Evolutionary conservation across 2,888 invertebrate genomes (phyloP), one percentile per base, ranked within the genome.

Genomic region (Drosophila falleni): DNA sequence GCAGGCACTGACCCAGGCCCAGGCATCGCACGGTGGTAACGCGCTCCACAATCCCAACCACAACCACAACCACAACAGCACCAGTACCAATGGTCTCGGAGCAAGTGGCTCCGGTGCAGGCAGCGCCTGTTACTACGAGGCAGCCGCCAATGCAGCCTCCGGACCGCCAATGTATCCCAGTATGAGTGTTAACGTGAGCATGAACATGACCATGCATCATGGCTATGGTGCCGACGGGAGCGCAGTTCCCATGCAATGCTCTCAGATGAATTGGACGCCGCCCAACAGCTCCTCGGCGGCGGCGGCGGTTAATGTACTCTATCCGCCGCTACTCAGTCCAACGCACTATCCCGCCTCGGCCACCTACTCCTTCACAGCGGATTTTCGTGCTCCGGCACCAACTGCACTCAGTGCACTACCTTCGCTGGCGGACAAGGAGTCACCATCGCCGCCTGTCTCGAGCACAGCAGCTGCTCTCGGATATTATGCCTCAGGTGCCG

Each of bases 151-250:
- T 66, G 77, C 78, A 16, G 53, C 62, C 15, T 2, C 64, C 10
- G 81, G 90, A 2, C 92, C 93, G 2, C 92, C 95, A 0, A 94
- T 96, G 75, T 97, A 97, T 91, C 97, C 98, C 65, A 96, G 97
- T 89, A 98, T 98, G 98, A 97, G 97, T 89, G 98, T 98, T 78
- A 98, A 98, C 91, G 98, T 98, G 46, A 93, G 91, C 83, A 98
- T 98, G 98, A 98, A 98, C 92, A 98, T 98, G 98, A 98, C 98
- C 64, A 98, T 98, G 96, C 97, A 97, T 78, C 97, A 97, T 76
- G 96, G 95, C 2, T 96, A 95, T 82, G 84, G 93, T 81, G 80
- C 93, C 90, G 91, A 92, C 54, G 89, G 87, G 5, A 70, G 78
- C 5, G 81, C 90, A 35, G 89, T 93, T 71, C 92, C 93, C 42